Evolutionary conservation across 1,140 invertebrate species (phyloP).

Genomic region (Ganaspis sp.): DNA sequence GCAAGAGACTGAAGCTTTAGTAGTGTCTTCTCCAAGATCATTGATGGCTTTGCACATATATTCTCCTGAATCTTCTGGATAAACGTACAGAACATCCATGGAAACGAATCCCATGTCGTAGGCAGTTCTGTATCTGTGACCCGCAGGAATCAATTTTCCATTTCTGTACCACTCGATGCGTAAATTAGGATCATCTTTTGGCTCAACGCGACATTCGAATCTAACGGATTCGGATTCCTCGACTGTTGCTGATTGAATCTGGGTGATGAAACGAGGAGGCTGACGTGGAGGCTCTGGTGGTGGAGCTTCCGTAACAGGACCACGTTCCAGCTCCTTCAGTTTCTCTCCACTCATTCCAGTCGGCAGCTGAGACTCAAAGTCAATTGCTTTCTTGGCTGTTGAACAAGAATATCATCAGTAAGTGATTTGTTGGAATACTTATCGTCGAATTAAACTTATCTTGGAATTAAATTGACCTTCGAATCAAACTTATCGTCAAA

Average conservation of each 20-base stretch:
- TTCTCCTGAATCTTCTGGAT: constrained; percentile 95
- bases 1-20: constrained; percentile 89
- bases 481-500: too few species aligned
- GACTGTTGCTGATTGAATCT: constrained; percentile 87
- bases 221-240: constrained; percentile 94
- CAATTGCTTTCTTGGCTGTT: constrained; percentile 89
- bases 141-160: constrained; percentile 89
- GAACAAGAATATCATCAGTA: constrained; percentile 47
- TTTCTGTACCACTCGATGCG: constrained; percentile 96
- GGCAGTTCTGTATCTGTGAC: constrained; percentile 93
- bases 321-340: constrained; percentile 93
- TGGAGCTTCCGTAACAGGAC: constrained; percentile 82
- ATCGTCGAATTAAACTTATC: too few species aligned
- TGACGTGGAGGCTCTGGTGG: constrained; percentile 82
- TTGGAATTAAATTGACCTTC: too few species aligned
- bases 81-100: constrained; percentile 94
- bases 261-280: constrained; percentile 91
- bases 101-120: constrained; percentile 97
- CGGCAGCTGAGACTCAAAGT: constrained; percentile 94
- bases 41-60: constrained; percentile 93
- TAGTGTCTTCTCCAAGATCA: constrained; percentile 91
- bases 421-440: not conserved
- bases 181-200: constrained; percentile 95
- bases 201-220: constrained; percentile 96
- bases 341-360: constrained; percentile 95